phyloP scores from a whole-genome alignment of 2,888 invertebrate species.

The Clivina fossor region DNA sequence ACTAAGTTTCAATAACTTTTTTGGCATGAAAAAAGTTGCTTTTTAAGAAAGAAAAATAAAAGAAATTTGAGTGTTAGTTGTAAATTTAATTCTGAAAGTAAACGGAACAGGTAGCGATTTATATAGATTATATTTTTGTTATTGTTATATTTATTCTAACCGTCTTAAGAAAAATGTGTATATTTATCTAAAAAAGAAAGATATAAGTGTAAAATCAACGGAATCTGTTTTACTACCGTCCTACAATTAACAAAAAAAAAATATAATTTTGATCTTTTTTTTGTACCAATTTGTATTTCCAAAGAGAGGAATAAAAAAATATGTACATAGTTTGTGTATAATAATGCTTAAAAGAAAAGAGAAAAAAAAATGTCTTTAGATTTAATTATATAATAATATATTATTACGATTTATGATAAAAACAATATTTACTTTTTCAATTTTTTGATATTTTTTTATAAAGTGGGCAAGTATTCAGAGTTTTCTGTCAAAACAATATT shows the following conservation, averaged over 20 bases:
- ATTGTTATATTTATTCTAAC: slow-evolving; percentile 24
- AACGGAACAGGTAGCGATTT: too few relatives aligned
- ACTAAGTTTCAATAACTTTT: too few relatives aligned
- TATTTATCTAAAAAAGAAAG: too few relatives aligned
- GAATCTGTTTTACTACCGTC: slow-evolving; percentile 21
- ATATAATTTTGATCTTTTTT: slow-evolving; percentile 23
- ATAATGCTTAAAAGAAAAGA: slow-evolving; percentile 34
- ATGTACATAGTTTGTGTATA: slow-evolving; percentile 32
- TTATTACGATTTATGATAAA: not conserved
- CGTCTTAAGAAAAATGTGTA: slow-evolving; percentile 24
- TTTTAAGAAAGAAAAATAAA: too few relatives aligned
- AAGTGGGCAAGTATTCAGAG: slow-evolving; percentile 33
- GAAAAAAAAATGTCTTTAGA: slow-evolving; percentile 23
- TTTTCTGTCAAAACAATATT: slow-evolving; percentile 33
- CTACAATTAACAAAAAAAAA: slow-evolving; percentile 24
- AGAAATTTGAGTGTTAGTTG: too few relatives aligned
- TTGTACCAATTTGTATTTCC: too few relatives aligned
- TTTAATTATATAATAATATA: slow-evolving; percentile 11
- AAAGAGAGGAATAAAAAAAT: not conserved
- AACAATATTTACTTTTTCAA: slow-evolving; percentile 19
- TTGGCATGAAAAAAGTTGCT: too few relatives aligned
- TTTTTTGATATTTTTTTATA: slow-evolving; percentile 33
- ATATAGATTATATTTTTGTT: slow-evolving; percentile 16
- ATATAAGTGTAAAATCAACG: slow-evolving; percentile 15
- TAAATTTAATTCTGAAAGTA: too few relatives aligned